Evolutionary conservation across 2,113 vertebrate species (phyloP).

Genomic region (Centrocercus urophasianus): DNA sequence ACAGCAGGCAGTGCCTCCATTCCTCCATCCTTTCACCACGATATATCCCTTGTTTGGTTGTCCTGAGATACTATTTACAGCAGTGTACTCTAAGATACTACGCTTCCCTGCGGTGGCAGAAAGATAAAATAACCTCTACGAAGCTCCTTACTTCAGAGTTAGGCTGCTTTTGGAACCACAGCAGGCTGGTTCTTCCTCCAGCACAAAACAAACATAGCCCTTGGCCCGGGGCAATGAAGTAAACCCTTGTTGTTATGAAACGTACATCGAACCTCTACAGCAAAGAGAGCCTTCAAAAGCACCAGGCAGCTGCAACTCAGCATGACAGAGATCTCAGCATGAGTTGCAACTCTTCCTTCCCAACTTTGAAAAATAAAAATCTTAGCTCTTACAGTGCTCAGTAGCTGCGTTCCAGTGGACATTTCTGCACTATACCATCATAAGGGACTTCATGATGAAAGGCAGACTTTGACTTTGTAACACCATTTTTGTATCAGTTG

Average conservation of each 20-base stretch:
- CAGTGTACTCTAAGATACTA: not conserved
- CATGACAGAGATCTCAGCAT: not conserved
- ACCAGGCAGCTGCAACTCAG: not conserved
- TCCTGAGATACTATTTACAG: not conserved
- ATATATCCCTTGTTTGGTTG: not conserved
- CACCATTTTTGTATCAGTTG: not conserved
- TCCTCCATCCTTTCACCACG: not conserved
- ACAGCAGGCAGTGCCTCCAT: not conserved
- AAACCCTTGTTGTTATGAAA: not conserved
- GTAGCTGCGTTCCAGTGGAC: not conserved
- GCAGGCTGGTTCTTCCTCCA: not conserved
- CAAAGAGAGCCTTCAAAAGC: not conserved
- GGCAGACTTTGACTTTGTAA: not conserved
- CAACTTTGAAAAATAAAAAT: not conserved
- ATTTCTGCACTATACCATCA: not conserved
- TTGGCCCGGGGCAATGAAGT: not conserved
- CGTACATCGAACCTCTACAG: accelerated
- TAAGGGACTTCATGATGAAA: not conserved
- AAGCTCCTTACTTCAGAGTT: not conserved
- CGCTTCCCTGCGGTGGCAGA: not conserved
- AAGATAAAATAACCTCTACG: not conserved
- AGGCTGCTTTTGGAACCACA: not conserved
- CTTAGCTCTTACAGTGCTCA: not conserved
- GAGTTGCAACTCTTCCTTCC: not conserved
- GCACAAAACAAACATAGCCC: not conserved